These are phyloP conservation scores for Hyaena hyaena DNA, from an alignment of 2,113 vertebrate species.

Conservation along the genomic window DNA sequence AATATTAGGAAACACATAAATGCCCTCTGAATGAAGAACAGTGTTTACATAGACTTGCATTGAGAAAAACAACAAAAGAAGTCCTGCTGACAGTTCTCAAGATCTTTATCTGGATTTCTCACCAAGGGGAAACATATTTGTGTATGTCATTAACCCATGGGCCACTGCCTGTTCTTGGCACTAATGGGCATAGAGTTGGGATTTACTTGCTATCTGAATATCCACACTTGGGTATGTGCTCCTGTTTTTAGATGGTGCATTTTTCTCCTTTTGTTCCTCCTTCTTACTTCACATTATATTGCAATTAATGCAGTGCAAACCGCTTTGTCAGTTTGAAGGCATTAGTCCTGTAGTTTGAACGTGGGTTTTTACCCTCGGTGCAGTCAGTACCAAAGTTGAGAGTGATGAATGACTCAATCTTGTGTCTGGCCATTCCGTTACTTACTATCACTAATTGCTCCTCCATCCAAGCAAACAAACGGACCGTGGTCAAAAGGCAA, in stretches of 20 bases:
- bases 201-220: background rate
- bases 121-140: background rate
- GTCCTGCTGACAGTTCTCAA: background rate
- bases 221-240: background rate
- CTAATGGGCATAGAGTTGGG: background rate
- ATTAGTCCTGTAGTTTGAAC: background rate
- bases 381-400: background rate
- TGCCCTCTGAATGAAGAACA: background rate
- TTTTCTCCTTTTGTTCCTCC: background rate
- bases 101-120: background rate
- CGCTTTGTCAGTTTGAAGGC: background rate
- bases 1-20: constrained; percentile 21
- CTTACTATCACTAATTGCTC: background rate
- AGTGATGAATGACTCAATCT: background rate
- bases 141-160: background rate
- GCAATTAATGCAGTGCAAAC: background rate
- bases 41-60: background rate
- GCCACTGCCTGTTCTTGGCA: background rate
- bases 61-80: background rate
- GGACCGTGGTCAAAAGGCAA: background rate
- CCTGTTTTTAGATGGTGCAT: background rate
- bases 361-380: background rate
- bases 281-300: background rate
- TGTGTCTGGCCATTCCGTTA: background rate
- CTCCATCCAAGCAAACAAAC: background rate